Base-by-base conservation (phyloP, 2,113 vertebrate genomes). In the Seriola quinqueradiata region DNA sequence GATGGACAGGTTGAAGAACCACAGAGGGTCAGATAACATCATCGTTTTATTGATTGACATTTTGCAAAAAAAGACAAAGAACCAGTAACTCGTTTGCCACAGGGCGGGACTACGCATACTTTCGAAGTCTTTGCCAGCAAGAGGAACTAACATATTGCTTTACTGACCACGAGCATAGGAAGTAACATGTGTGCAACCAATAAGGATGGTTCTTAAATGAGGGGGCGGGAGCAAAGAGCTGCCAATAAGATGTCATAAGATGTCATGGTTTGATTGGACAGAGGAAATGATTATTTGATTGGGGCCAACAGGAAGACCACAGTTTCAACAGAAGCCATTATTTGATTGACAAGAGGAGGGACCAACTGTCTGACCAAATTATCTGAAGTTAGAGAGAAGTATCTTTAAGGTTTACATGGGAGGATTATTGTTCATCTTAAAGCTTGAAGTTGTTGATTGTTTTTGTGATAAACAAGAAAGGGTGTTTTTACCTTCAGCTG, bases 1-100 rank as follows among this genome's bases (percentile, higher is more conserved):
- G 96, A 98, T 73, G 79, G 70, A 66, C 82, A 58, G 23, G n/a
- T 28, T 21, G 23, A 44, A n/a, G 9, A 7, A 61, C 59, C 69
- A 36, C 12, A 65, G 4, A n/a, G 63, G 65, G 38, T 28, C 28
- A 8, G 58, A 52, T 58, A 6, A 52, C 59, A 19, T 38, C 7
- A 0, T 19, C 16, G 38, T 77, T 64, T 74, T 55, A 65, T 66
- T 42, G 64, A 74, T 60, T 79, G 76, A 52, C 50, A 9, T 74
- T 82, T 86, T 75, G 52, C 68, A 61, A 36, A 54, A 50, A 52
- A 52, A n/a, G n/a, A n/a, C 7, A 25, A 60, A 67, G 19, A 52
- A 61, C 2, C n/a, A 40, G 58, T 52, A 21, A 69, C 58, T 34
- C 14, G 11, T 68, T 76, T 83, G 83, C 85, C 34, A 0, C n/a